Evolutionary conservation across 2,113 vertebrate genomes (phyloP), one percentile per base, ranked within the genome.

Genomic region (Aythya baeri): DNA sequence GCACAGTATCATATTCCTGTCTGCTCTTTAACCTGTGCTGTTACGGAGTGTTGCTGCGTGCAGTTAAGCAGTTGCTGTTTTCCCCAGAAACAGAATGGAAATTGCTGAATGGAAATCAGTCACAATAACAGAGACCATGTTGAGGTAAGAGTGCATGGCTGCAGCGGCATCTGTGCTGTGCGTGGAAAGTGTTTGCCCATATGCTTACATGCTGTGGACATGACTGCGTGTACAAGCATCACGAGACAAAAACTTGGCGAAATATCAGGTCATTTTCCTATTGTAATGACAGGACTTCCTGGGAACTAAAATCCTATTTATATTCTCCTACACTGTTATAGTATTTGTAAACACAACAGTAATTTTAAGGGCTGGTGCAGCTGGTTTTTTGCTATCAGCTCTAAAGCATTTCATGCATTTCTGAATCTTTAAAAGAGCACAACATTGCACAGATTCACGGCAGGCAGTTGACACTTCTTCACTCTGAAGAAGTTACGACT

Each of bases 301-400:
- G 79, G 29, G n/a, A 86, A 66, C 1, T 18, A 89, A 84, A 85
- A 72, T 68, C 6, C 8, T 62, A 4, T 66, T 91, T 93, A 61
- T 72, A 46, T 76, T 91, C 75, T 71, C 36, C 68, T 71, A 34
- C 21, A 38, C 25, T 59, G 20, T 32, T 70, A 2, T 46, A 4
- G 34, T 72, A 34, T 88, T 94, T 93, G 17, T 92, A 73, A 91
- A 89, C 44, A 83, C 77, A 91, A 26, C 27, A 32, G 44, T 38
- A 55, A 41, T 89, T 66, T 83, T 71, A 54, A 79, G 82, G 46
- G 57, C 38, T 89, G 38, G 2, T 18, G 13, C 58, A n/a, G 34
- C 8, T 73, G 13, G 23, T 55, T 68, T 68, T 89, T 43, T 50
- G 12, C 49, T 91, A 92, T 65, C 9, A 72, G 67, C 21, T 84